Conservation (phyloP, 2,888 invertebrate species). For the Eudasyphora cyanicolor region DNA sequence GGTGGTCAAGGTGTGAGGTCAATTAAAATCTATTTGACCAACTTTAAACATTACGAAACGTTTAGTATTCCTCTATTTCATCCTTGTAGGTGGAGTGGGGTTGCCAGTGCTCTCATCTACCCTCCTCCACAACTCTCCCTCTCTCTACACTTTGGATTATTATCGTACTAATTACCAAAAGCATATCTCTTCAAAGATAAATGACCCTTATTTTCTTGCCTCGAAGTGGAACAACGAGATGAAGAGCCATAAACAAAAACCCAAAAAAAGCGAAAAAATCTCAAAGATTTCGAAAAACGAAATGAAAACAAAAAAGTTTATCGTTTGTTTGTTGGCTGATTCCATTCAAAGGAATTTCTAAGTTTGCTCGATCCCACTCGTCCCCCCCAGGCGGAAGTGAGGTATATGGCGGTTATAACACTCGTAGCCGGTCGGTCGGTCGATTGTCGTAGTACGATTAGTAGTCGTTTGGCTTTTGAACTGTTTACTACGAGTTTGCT, state of each 20-base stretch:
- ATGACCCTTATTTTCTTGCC: slow-evolving; percentile 48
- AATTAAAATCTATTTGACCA: slow-evolving; percentile 44
- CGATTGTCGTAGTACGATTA: not conserved
- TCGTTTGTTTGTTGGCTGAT: slow-evolving; percentile 6
- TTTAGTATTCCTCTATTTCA: not conserved
- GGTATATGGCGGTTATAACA: slow-evolving; percentile 4
- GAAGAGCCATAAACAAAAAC: slow-evolving; percentile 41
- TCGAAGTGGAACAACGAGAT: not conserved
- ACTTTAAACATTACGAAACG: slow-evolving; percentile 32
- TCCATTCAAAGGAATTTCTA: not conserved
- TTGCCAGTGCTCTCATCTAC: not conserved
- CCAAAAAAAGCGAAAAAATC: not conserved
- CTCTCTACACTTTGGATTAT: not conserved
- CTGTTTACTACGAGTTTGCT: not conserved
- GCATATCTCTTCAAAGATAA: slow-evolving; percentile 47
- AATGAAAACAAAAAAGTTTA: slow-evolving; percentile 31
- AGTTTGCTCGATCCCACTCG: slow-evolving; percentile 34
- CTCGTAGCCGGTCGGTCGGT: not conserved
- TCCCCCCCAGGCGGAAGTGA: slow-evolving; percentile 28
- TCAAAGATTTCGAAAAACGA: slow-evolving; percentile 2
- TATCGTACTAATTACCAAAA: slow-evolving; percentile 55
- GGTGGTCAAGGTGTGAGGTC: slow-evolving; percentile 5
- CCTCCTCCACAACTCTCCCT: too few relatives aligned
- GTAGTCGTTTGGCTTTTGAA: slow-evolving; percentile 17
- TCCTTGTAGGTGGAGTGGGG: not conserved